Base-by-base conservation (phyloP, 2,888 invertebrate genomes). In the Melieria picta region DNA sequence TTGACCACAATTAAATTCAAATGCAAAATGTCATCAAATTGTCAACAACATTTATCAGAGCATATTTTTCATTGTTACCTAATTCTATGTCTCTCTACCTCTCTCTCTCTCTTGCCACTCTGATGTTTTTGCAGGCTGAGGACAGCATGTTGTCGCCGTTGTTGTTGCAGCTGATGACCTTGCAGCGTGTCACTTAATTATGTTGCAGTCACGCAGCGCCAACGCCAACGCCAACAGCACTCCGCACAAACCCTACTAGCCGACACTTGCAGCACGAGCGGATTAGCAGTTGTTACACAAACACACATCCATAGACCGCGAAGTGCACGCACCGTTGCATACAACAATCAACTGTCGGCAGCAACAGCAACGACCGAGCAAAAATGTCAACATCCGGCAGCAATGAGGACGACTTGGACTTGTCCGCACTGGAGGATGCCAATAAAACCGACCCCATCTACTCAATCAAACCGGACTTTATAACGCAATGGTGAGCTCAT, bases 381-480 rank as follows among this genome's bases (percentile, higher is more conserved):
- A 72, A 11, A 47, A 77, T 80, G 72, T 76, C 77, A 76, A 79
- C 66, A 56, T 56, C 65, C 10, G 63, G 46, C 30, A 67, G 52
- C 64, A 74, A 69, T 74, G 77, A 77, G 43, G 78, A 77, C 67
- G 78, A 87, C 72, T 84, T 88, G 75, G 91, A 91, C 80, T 87
- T 88, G 81, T 78, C 77, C 47, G 74, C 73, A 4, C 73, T 77
- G 61, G 80, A 77, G 60, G 77, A 76, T 47, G 85, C 83, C 81
- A 92, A 92, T 85, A 88, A 90, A 78, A 89, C 91, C 72, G 92
- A 93, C 72, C 91, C 93, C 66, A 91, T 94, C 79, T 93, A 91
- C 85, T 90, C 92, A 75, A 93, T 94, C 77, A 92, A 92, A 80
- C 91, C 91, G 65, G 92, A 90, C 81, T 94, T 93, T 86, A 92